Base-by-base conservation (phyloP, 1,140 invertebrate genomes). In the Drosophila orena region DNA sequence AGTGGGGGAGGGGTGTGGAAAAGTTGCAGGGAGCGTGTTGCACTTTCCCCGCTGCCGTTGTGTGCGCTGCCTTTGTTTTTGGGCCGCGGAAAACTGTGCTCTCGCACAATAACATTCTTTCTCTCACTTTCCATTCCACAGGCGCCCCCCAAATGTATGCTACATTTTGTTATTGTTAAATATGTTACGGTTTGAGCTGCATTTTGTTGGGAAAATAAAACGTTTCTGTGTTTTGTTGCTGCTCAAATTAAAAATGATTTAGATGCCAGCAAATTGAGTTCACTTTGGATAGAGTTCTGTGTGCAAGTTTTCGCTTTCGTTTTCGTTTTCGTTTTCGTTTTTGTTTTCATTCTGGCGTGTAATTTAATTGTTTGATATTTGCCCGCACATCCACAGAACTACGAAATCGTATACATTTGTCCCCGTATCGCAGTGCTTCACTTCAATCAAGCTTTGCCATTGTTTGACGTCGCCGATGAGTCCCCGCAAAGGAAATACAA, bases 211-310 rank as follows among this genome's bases (percentile, higher is more conserved):
- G 42, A 3, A 71, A 57, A 71, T 55, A 74, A 74, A 64, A 49
- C 58, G 38, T 17, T 74, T 64, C 52, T 40, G 55, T 40, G 55
- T 62, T 74, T 53, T 62, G 70, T 64, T 75, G 70, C 88, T 89
- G 79, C 53, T 61, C 76, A 88, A 88, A 88, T 88, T 88, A 88
- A 88, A 88, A 88, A 88, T 88, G 84, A 89, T 88, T 88, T 88
- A 88, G 76, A 79, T 88, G 84, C 79, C 58, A 88, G 84, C 75
- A 88, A 88, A 88, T 88, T 88, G 83, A 88, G 83, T 88, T 88
- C 84, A 79, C 58, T 77, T 77, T 72, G 60, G 55, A 47, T 34
- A 49, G 35, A 22, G 59, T 54, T 60, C 42, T 62, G 59, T 62
- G 59, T 54, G 59, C 64, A 42, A 65, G 37, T 52, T 77, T 81